Percentiles rank a stretch among this genome's conserved stretches.
Conservation (phyloP, 2,113 vertebrate species). For the Pimephales promelas region DNA sequence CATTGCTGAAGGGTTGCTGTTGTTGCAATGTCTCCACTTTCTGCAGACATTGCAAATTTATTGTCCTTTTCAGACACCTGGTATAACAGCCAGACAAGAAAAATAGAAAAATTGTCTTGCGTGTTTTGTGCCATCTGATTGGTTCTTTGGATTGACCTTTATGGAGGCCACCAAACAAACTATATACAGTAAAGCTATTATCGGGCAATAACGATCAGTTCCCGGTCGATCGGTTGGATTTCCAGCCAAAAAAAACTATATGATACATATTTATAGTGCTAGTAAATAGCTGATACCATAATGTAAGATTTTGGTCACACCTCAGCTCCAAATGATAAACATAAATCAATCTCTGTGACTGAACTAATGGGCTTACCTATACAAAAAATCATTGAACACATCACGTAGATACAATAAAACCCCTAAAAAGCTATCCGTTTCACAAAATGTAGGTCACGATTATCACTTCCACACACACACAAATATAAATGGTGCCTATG, state of each 20-base stretch:
- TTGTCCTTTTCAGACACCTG: too few species aligned
- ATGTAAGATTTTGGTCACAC: neutral
- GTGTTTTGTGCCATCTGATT: too few species aligned
- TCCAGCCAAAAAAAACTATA: neutral
- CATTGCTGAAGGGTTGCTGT: too few species aligned
- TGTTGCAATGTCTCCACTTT: too few species aligned
- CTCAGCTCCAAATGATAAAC: neutral
- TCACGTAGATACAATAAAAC: conserved; percentile 50
- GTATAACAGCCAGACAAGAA: too few species aligned
- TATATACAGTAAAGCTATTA: too few species aligned
- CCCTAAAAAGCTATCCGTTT: conserved; percentile 62
- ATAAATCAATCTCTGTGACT: neutral
- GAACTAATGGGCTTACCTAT: neutral
- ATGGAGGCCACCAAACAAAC: too few species aligned
- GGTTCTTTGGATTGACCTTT: too few species aligned
- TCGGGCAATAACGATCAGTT: too few species aligned
- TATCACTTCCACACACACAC: conserved; percentile 57
- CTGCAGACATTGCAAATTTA: too few species aligned
- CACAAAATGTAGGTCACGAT: conserved; percentile 74
- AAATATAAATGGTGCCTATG: conserved; percentile 71
- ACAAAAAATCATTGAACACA: conserved; percentile 16
- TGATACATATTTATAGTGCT: neutral
- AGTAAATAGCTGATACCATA: neutral
- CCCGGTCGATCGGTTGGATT: neutral
- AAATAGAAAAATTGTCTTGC: too few species aligned